A percentile compares a stretch with the other conserved stretches of the same genome.
phyloP scores from a whole-genome alignment of 1,140 invertebrate species.

The Zaprionus camerounensis region DNA sequence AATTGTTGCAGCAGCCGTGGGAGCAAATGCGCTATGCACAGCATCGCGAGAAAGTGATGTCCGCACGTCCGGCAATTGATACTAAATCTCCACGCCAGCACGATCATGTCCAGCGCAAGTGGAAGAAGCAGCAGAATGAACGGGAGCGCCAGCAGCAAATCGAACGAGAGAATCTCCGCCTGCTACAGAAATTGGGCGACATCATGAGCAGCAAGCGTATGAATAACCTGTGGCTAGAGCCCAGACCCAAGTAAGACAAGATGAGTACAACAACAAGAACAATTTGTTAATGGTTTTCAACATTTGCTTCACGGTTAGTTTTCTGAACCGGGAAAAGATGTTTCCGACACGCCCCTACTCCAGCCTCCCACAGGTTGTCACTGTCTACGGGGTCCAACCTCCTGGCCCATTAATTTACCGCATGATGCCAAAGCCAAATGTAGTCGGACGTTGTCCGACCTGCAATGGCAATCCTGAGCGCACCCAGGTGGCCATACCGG shows the following conservation, averaged over 20 bases:
- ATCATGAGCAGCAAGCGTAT: conserved; percentile 86
- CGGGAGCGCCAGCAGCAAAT: conserved; percentile 85
- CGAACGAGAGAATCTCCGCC: conserved; percentile 85
- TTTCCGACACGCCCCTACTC: conserved; percentile 76
- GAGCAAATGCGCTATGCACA: conserved; percentile 84
- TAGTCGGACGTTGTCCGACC: conserved; percentile 69
- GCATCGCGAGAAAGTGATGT: conserved; percentile 85
- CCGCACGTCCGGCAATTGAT: conserved; percentile 86
- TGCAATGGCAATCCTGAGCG: conserved; percentile 78
- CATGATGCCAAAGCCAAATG: conserved; percentile 56
- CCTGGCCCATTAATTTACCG: conserved; percentile 60
- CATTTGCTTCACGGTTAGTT: conserved; percentile 51
- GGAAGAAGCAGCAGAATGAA: conserved; percentile 86
- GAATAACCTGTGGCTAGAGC: conserved; percentile 85
- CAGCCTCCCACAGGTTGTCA: conserved; percentile 67
- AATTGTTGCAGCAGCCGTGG: conserved; percentile 85
- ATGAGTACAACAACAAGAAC: background rate
- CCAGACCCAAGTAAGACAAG: conserved; percentile 85
- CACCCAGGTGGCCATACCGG: conserved; percentile 78
- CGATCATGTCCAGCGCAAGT: conserved; percentile 85
- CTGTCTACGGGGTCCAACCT: conserved; percentile 66
- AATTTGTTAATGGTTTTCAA: background rate
- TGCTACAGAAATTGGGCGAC: conserved; percentile 85
- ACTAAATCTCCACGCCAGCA: conserved; percentile 84
- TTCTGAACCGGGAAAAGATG: conserved; percentile 83